Evolutionary conservation across 2,797 vertebrate genomes (phyloP).

Genomic region (Danio kyathit): DNA sequence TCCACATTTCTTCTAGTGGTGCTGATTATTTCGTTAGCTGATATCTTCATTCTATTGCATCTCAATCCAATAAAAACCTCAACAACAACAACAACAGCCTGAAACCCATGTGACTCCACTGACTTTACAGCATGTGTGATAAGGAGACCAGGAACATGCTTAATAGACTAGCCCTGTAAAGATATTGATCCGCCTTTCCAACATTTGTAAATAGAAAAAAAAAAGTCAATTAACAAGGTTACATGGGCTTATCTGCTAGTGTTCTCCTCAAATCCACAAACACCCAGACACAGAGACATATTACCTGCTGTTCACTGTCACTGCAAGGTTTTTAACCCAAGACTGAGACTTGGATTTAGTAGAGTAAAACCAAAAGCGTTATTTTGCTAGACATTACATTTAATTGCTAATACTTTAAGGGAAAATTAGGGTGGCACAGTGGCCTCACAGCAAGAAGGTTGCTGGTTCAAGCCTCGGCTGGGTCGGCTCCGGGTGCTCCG

Average conservation of each 20-base stretch:
- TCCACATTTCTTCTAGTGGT: not conserved
- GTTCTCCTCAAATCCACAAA: constrained; percentile 19
- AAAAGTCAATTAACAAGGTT: constrained; percentile 35
- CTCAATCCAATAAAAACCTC: not conserved
- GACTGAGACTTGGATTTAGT: not conserved
- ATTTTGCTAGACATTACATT: too few species aligned
- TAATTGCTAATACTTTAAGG: too few species aligned
- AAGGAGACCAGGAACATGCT: not conserved
- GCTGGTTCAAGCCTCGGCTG: too few species aligned
- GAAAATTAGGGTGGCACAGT: too few species aligned
- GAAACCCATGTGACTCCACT: not conserved
- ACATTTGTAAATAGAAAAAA: constrained; percentile 5
- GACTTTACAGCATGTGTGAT: constrained; percentile 14
- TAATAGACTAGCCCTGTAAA: constrained; percentile 15
- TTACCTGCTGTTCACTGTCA: constrained; percentile 32
- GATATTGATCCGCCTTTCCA: constrained; percentile 26
- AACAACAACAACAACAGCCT: not conserved
- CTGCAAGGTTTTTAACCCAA: not conserved
- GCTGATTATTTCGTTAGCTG: not conserved
- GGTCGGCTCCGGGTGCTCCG: too few species aligned
- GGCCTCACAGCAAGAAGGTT: too few species aligned
- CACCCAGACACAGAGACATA: constrained; percentile 4
- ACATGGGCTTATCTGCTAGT: not conserved
- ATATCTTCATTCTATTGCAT: not conserved
- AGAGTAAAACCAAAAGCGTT: not conserved